phyloP scores from a whole-genome alignment of 2,888 invertebrate species.

The Macaria notata region DNA sequence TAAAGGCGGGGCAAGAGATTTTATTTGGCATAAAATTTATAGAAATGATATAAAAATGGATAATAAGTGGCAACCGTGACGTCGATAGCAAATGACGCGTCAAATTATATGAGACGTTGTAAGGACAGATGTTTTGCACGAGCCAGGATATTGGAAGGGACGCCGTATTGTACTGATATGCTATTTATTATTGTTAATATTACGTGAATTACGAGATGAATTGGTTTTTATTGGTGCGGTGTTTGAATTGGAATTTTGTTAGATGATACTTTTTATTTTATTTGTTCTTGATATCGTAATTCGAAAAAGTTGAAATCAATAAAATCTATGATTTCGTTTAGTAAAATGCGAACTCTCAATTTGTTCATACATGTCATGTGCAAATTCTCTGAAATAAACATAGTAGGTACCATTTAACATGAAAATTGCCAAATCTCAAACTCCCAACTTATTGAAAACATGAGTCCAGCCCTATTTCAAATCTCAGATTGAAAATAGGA shows the following conservation, averaged over 20 bases:
- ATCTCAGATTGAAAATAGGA: too few relatives aligned
- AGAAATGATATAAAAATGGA: slow-evolving; percentile 70
- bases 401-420: too few relatives aligned
- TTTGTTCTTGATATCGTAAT: too few relatives aligned
- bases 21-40: slow-evolving; percentile 77
- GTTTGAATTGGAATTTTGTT: slow-evolving; percentile 14
- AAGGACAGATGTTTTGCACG: slow-evolving; percentile 63
- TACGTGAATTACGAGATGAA: slow-evolving; percentile 30
- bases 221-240: slow-evolving; percentile 27
- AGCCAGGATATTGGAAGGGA: slow-evolving; percentile 38
- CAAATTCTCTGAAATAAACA: too few relatives aligned
- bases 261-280: background rate
- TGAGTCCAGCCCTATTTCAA: too few relatives aligned
- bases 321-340: too few relatives aligned
- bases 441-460: too few relatives aligned
- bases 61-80: slow-evolving; percentile 77
- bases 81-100: slow-evolving; percentile 63
- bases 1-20: slow-evolving; percentile 62
- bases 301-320: too few relatives aligned
- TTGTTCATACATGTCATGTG: too few relatives aligned
- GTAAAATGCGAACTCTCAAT: too few relatives aligned
- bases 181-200: slow-evolving; percentile 35
- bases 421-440: too few relatives aligned
- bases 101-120: slow-evolving; percentile 46
- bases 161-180: slow-evolving; percentile 35